phyloP scores from a whole-genome alignment of 2,888 invertebrate genomes.

The Agrilus mali region DNA sequence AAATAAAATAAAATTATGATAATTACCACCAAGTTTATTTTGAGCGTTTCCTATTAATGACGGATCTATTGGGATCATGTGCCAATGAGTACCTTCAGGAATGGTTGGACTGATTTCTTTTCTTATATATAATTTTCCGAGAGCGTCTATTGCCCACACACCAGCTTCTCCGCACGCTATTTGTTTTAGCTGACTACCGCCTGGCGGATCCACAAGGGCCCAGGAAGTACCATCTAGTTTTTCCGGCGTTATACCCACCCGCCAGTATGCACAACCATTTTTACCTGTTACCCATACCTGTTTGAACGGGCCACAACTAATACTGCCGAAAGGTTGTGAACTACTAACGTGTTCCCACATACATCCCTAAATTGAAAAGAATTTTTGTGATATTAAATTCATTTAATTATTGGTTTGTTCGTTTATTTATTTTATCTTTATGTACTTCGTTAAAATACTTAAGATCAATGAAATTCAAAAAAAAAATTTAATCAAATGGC shows the following conservation, averaged over 20 bases:
- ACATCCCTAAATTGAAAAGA: slow-evolving; percentile 41
- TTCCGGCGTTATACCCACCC: slow-evolving; percentile 58
- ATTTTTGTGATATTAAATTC: too few species aligned
- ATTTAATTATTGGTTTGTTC: too few species aligned
- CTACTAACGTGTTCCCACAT: slow-evolving; percentile 72
- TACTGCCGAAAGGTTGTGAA: slow-evolving; percentile 65
- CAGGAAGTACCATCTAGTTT: slow-evolving; percentile 57
- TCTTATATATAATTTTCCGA: slow-evolving; percentile 62
- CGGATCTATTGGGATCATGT: slow-evolving; percentile 47
- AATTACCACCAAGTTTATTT: slow-evolving; percentile 4
- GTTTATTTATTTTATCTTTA: too few species aligned
- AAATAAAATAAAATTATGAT: background rate
- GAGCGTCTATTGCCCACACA: slow-evolving; percentile 71
- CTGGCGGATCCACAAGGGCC: slow-evolving; percentile 66
- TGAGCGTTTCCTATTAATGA: slow-evolving; percentile 36
- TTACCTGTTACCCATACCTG: slow-evolving; percentile 78
- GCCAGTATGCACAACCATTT: slow-evolving; percentile 74
- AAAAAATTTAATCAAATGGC: too few species aligned
- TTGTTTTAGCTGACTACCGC: slow-evolving; percentile 53
- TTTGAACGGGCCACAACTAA: slow-evolving; percentile 55
- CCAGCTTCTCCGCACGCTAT: slow-evolving; percentile 59
- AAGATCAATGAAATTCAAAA: too few species aligned
- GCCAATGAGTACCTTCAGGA: slow-evolving; percentile 80
- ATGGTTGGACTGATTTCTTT: slow-evolving; percentile 62
- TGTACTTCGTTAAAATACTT: too few species aligned